phyloP scores from a whole-genome alignment of 2,113 vertebrate species.

The Lucifuga dentata region DNA sequence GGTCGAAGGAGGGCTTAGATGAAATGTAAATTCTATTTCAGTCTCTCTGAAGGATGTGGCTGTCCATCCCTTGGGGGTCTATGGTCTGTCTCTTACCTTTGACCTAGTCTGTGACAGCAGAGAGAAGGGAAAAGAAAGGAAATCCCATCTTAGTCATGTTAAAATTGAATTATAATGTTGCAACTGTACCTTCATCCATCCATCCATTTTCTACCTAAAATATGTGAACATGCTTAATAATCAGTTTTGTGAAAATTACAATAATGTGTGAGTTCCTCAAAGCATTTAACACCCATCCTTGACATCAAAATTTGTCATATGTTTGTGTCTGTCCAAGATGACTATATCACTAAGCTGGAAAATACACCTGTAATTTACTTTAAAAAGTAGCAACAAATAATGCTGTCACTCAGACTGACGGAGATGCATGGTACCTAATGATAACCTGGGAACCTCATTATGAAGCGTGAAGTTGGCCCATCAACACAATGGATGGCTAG shows the following conservation, averaged over 20 bases:
- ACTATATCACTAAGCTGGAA: neutral
- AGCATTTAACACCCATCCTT: no score
- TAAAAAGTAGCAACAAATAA: constrained; percentile 1
- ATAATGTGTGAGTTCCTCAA: no score
- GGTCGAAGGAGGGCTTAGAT: constrained; percentile 52
- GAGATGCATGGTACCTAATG: constrained; percentile 4
- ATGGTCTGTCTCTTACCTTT: constrained; percentile 67
- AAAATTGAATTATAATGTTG: neutral
- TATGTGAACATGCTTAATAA: no score
- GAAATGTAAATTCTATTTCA: constrained; percentile 80
- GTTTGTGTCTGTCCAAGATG: neutral
- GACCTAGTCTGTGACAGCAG: constrained; percentile 59
- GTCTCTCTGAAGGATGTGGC: constrained; percentile 69
- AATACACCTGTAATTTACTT: neutral
- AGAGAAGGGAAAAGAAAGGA: constrained; percentile 62
- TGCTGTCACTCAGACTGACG: constrained; percentile 2
- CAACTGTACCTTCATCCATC: no score
- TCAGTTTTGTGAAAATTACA: no score
- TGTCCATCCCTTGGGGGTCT: constrained; percentile 49
- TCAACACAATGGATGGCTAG: constrained; percentile 62
- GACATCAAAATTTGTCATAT: neutral
- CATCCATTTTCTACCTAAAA: no score
- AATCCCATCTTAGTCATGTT: constrained; percentile 31
- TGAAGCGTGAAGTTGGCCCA: constrained; percentile 43
- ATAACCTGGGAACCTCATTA: constrained; percentile 55